Conservation (phyloP, 2,888 invertebrate genomes). For the Torymus aiolomorphi region DNA sequence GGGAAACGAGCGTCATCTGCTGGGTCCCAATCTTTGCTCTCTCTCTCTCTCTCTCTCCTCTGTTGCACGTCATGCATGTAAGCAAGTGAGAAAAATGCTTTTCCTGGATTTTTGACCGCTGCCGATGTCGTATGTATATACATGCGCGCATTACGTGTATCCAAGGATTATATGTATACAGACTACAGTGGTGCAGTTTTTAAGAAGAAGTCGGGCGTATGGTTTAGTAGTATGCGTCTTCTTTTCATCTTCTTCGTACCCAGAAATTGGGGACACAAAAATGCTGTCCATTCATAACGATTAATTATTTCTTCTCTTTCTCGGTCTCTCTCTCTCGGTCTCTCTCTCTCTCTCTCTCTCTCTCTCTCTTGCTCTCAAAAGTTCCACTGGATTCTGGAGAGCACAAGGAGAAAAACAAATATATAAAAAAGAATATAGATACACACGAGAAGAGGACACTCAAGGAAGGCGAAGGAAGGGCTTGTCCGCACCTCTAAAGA, state of each 20-base stretch:
- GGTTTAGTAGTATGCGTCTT: background rate
- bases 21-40: slow-evolving; percentile 66
- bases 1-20: slow-evolving; percentile 69
- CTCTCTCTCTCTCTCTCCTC: slow-evolving; percentile 57
- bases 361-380: slow-evolving; percentile 1
- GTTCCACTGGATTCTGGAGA: slow-evolving; percentile 34
- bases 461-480: background rate
- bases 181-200: slow-evolving; percentile 23
- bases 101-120: slow-evolving; percentile 65
- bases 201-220: background rate
- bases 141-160: too few species aligned
- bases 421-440: slow-evolving; percentile 9
- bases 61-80: slow-evolving; percentile 35
- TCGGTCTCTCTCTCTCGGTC: background rate
- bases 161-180: background rate
- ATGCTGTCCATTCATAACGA: slow-evolving; percentile 58
- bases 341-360: slow-evolving; percentile 8
- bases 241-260: slow-evolving; percentile 6
- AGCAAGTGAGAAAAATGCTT: slow-evolving; percentile 66
- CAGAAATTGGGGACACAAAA: slow-evolving; percentile 52
- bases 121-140: slow-evolving; percentile 36
- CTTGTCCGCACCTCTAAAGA: slow-evolving; percentile 49
- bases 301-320: slow-evolving; percentile 57
- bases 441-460: background rate
- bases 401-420: slow-evolving; percentile 12